Evolutionary conservation across 2,888 invertebrate genomes (phyloP).

Genomic region (Mayetiola destructor): DNA sequence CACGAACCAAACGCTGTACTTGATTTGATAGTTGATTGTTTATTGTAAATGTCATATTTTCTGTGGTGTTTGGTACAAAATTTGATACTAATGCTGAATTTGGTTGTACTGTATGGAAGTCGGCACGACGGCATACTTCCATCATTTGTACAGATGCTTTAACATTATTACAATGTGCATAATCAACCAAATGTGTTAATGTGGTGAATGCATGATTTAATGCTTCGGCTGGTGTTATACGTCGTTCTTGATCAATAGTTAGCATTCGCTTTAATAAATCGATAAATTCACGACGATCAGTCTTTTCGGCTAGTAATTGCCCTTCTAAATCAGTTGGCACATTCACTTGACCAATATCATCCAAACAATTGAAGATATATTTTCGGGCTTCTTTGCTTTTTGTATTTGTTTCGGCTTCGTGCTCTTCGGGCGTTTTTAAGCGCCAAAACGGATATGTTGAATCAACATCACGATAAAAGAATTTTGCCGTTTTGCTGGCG

Average conservation of each 20-base stretch:
- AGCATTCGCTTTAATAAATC: constrained; percentile 96
- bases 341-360: constrained; percentile 94
- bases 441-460: constrained; percentile 79
- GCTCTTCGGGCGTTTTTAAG: constrained; percentile 91
- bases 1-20: constrained; percentile 54
- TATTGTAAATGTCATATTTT: constrained; percentile 83
- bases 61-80: constrained; percentile 61
- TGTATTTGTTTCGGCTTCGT: constrained; percentile 92
- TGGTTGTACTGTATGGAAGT: constrained; percentile 37
- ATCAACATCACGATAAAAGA: constrained; percentile 93
- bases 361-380: constrained; percentile 98
- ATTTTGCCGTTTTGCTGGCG: constrained; percentile 96
- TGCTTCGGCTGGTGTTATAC: constrained; percentile 92
- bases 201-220: constrained; percentile 90
- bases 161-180: constrained; percentile 92
- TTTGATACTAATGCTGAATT: constrained; percentile 54
- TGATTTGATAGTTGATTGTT: constrained; percentile 74
- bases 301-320: constrained; percentile 91
- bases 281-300: constrained; percentile 93
- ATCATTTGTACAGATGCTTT: constrained; percentile 97
- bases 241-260: constrained; percentile 92
- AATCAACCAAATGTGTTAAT: constrained; percentile 84
- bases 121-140: constrained; percentile 57
- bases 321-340: constrained; percentile 95
- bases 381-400: constrained; percentile 99